phyloP scores from a whole-genome alignment of 2,888 invertebrate species.

The Mycogona germanica region DNA sequence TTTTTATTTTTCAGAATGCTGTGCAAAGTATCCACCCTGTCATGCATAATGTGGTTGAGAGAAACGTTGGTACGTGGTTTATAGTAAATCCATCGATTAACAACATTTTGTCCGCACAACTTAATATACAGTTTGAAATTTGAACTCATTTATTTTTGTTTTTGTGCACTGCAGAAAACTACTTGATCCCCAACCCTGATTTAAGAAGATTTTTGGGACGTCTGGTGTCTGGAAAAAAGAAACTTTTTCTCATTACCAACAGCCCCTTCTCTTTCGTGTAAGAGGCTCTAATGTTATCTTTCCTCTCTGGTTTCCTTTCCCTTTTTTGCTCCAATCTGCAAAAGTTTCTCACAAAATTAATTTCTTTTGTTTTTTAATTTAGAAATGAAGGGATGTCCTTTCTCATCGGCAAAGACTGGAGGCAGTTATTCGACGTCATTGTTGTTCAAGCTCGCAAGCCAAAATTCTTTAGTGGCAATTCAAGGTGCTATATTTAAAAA shows the following conservation, averaged over 20 bases:
- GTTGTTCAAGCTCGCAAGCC: constrained; percentile 94
- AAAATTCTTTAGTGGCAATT: constrained; percentile 77
- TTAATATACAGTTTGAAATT: background rate
- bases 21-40: constrained; percentile 75
- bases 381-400: constrained; percentile 86
- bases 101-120: no score
- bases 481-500: constrained; percentile 41
- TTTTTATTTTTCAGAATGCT: constrained; percentile 49
- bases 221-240: constrained; percentile 60
- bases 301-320: background rate
- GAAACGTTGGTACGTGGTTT: constrained; percentile 43
- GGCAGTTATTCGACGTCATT: constrained; percentile 81
- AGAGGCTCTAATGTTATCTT: constrained; percentile 14
- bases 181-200: constrained; percentile 60
- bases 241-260: constrained; percentile 90
- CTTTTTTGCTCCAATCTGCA: background rate
- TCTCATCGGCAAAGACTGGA: constrained; percentile 78
- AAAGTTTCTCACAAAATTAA: no score
- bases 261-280: constrained; percentile 90
- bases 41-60: constrained; percentile 79
- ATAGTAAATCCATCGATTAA: background rate
- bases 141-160: background rate
- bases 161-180: constrained; percentile 44
- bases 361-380: constrained; percentile 26
- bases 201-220: constrained; percentile 61